These are phyloP conservation scores for Scyliorhinus canicula DNA, from an alignment of 2,797 vertebrate species.

Conservation along the genomic window DNA sequence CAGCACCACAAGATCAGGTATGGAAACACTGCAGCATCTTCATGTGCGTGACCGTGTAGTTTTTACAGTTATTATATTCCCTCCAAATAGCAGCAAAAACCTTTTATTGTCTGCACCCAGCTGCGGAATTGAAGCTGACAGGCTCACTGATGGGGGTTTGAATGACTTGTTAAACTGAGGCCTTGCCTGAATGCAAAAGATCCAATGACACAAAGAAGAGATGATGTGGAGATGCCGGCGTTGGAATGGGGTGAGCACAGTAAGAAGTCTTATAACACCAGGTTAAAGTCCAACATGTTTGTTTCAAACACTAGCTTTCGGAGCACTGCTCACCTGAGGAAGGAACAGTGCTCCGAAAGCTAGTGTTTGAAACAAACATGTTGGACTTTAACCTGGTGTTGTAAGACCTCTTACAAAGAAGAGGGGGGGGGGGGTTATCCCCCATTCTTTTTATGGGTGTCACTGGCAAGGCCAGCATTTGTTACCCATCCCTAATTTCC, in stretches of 20 bases:
- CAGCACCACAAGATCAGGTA: constrained; percentile 44
- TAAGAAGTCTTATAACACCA: no score
- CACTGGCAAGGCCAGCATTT: no score
- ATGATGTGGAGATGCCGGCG: no score
- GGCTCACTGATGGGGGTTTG: neutral
- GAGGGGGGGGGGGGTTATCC: neutral
- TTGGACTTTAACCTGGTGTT: no score
- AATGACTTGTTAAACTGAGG: neutral
- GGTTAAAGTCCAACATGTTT: no score
- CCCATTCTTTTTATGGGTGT: neutral
- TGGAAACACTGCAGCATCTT: neutral
- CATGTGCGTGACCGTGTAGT: neutral
- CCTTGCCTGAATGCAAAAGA: neutral
- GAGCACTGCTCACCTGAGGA: no score
- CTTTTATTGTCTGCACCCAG: neutral
- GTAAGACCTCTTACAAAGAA: no score
- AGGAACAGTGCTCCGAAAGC: no score
- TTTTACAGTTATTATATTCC: neutral
- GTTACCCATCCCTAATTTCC: no score
- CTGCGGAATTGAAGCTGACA: neutral
- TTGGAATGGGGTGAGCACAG: no score
- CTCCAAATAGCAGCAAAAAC: neutral
- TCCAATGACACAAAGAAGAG: neutral
- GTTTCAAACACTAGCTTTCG: no score
- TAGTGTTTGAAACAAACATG: no score